Evolutionary conservation across 2,888 invertebrate genomes (phyloP).

Genomic region (Choreutis nemorana): DNA sequence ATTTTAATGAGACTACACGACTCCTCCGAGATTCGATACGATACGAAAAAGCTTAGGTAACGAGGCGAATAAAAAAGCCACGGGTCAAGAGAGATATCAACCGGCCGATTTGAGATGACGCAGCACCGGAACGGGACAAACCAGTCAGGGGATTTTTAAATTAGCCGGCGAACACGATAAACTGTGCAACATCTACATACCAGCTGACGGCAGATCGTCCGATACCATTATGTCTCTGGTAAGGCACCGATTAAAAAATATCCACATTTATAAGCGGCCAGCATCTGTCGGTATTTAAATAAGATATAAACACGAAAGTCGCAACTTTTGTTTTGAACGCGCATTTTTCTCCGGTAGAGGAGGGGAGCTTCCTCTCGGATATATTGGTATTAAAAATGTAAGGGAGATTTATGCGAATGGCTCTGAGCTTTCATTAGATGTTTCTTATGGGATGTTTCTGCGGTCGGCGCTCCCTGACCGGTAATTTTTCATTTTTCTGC

Average conservation of each 20-base stretch:
- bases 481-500: slow-evolving; percentile 63
- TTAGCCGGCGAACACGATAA: slow-evolving; percentile 56
- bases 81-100: slow-evolving; percentile 60
- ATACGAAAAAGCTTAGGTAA: slow-evolving; percentile 61
- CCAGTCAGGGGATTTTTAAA: slow-evolving; percentile 46
- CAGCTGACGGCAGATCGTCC: slow-evolving; percentile 62
- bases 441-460: slow-evolving; percentile 60
- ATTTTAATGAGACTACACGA: slow-evolving; percentile 68
- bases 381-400: slow-evolving; percentile 68
- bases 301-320: slow-evolving; percentile 60
- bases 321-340: slow-evolving; percentile 48
- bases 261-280: slow-evolving; percentile 58
- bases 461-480: slow-evolving; percentile 63
- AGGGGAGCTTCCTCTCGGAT: slow-evolving; percentile 55
- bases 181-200: slow-evolving; percentile 53
- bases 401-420: slow-evolving; percentile 66
- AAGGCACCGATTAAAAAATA: slow-evolving; percentile 62
- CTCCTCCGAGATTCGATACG: slow-evolving; percentile 56
- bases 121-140: slow-evolving; percentile 28
- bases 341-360: slow-evolving; percentile 39
- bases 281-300: slow-evolving; percentile 64
- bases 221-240: slow-evolving; percentile 64
- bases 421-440: slow-evolving; percentile 67
- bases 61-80: slow-evolving; percentile 54
- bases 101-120: slow-evolving; percentile 37